Evolutionary conservation across 2,797 vertebrate species (phyloP).

Genomic region (Halcyon smyrnensis): DNA sequence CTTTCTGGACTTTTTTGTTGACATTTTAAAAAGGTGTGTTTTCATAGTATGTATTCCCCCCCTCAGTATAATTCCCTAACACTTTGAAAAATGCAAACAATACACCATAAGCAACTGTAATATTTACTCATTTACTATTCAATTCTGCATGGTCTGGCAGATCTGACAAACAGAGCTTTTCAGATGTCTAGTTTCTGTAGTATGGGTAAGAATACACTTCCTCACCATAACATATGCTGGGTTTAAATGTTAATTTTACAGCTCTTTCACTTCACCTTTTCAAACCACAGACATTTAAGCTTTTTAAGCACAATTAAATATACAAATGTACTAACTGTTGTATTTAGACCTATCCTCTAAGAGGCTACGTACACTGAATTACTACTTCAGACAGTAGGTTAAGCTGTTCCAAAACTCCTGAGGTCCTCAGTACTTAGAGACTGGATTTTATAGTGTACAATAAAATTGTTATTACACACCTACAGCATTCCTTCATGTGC

Average conservation of each 20-base stretch:
- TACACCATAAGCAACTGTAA: not conserved
- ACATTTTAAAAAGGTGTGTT: not conserved
- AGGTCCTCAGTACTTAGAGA: not conserved
- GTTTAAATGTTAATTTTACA: not conserved
- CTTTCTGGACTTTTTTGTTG: not conserved
- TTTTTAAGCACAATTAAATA: not conserved
- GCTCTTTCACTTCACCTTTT: constrained; percentile 34
- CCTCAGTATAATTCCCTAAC: fast-evolving
- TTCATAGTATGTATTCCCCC: not conserved
- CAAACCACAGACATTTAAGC: not conserved
- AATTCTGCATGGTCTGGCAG: constrained; percentile 11
- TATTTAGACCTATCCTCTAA: not conserved
- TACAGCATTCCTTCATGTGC: not conserved
- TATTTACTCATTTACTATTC: not conserved
- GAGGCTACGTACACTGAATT: not conserved
- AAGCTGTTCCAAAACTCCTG: not conserved
- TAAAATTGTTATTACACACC: not conserved
- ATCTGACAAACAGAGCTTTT: not conserved
- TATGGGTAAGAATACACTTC: not conserved
- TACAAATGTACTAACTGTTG: not conserved
- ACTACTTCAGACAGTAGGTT: not conserved
- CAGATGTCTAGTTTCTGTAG: constrained; percentile 2
- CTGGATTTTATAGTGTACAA: not conserved
- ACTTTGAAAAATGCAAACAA: not conserved
- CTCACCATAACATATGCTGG: not conserved